Percentiles rank a stretch among this genome's conserved stretches.
Conservation (phyloP, 1,140 invertebrate species). For the Rhynchophorus ferrugineus region DNA sequence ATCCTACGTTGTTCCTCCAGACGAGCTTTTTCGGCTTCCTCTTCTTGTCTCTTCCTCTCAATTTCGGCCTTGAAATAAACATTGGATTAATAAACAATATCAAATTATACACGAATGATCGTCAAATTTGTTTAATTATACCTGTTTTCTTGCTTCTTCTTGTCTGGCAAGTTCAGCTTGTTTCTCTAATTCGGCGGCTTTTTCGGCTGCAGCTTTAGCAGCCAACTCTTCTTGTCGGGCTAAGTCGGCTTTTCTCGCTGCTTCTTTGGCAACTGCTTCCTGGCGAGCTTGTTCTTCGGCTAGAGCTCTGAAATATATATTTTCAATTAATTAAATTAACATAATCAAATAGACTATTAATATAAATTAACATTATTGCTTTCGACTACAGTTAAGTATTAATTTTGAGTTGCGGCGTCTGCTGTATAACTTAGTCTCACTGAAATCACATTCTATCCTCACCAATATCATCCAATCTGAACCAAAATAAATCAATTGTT, state of each 20-base stretch:
- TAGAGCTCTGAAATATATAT: constrained; percentile 37
- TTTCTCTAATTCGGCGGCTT: constrained; percentile 41
- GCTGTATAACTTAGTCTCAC: no score
- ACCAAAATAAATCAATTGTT: no score
- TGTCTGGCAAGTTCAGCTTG: constrained; percentile 38
- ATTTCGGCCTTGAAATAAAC: constrained; percentile 41
- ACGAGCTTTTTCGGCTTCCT: constrained; percentile 43
- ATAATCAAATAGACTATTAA: no score
- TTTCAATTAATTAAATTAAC: no score
- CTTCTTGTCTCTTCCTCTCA: constrained; percentile 32
- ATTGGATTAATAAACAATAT: background rate
- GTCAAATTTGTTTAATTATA: constrained; percentile 18
- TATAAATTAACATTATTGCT: no score
- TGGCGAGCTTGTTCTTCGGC: constrained; percentile 34
- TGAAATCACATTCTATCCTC: no score
- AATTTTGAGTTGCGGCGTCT: no score
- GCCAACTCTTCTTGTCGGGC: constrained; percentile 40
- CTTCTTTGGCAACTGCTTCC: constrained; percentile 37
- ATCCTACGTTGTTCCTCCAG: constrained; percentile 45
- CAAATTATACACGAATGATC: background rate
- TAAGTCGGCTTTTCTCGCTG: constrained; percentile 36
- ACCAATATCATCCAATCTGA: no score
- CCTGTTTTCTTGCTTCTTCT: constrained; percentile 37
- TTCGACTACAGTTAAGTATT: no score
- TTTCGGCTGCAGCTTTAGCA: constrained; percentile 41